Conservation (phyloP, 2,888 invertebrate genomes). For the Rhingia rostrata region DNA sequence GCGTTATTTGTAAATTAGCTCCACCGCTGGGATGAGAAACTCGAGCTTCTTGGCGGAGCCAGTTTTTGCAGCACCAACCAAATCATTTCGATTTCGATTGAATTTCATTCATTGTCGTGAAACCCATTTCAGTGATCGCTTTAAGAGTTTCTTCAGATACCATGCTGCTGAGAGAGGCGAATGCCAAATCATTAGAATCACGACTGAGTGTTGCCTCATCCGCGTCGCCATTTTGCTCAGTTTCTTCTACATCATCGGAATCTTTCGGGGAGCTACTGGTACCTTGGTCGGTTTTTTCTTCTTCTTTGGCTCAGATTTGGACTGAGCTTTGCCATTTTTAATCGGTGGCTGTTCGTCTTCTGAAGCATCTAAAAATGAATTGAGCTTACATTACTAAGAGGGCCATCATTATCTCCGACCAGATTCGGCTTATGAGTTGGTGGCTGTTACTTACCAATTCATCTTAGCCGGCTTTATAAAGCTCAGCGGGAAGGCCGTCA, state of each 20-base stretch:
- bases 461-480: no score
- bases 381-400: background rate
- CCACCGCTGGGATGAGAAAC: conserved; percentile 97
- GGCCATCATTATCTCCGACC: background rate
- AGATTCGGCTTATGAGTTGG: no score
- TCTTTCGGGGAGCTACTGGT: conserved; percentile 59
- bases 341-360: conserved; percentile 74
- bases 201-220: conserved; percentile 57
- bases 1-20: conserved; percentile 93
- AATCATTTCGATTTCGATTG: conserved; percentile 94
- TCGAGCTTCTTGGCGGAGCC: conserved; percentile 98
- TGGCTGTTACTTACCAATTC: no score
- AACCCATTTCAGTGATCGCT: conserved; percentile 95
- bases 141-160: conserved; percentile 93
- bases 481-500: no score
- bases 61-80: conserved; percentile 97
- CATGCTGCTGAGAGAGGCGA: conserved; percentile 85
- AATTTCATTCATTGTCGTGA: conserved; percentile 97
- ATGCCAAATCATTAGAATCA: conserved; percentile 85
- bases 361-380: conserved; percentile 57
- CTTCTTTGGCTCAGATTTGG: conserved; percentile 53
- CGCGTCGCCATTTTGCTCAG: conserved; percentile 75
- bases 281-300: conserved; percentile 66
- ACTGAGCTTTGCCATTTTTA: conserved; percentile 69
- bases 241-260: conserved; percentile 74